These are phyloP conservation scores for Melanostigma gelatinosum DNA, from an alignment of 2,113 vertebrate genomes.

Conservation along the genomic window DNA sequence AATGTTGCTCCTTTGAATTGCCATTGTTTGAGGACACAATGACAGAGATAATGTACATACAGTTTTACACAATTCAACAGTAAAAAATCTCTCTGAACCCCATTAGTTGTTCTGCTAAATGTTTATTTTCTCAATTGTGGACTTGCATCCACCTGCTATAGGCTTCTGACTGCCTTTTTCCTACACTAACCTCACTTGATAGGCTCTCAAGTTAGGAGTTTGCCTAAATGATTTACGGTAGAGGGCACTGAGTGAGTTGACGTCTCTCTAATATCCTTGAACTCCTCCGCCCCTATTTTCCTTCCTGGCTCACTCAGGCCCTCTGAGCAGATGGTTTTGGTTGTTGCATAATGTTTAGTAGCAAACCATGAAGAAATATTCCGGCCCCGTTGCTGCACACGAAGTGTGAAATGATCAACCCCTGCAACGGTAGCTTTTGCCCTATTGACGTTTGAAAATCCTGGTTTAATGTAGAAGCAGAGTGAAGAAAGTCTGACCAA, in stretches of 20 bases:
- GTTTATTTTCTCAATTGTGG: not conserved
- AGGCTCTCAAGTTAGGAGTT: not conserved
- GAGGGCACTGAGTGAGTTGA: not conserved
- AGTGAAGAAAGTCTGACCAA: not conserved
- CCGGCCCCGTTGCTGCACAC: not conserved
- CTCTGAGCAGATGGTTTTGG: conserved; percentile 19
- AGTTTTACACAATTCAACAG: not conserved
- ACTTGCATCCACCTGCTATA: not conserved
- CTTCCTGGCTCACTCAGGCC: not conserved
- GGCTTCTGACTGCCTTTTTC: not conserved
- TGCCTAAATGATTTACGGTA: conserved; percentile 6
- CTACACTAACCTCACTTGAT: not conserved
- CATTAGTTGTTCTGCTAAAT: not conserved
- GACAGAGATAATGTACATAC: not conserved
- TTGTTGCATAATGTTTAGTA: not conserved
- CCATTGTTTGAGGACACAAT: conserved; percentile 55
- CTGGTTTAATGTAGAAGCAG: not conserved
- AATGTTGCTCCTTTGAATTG: conserved; percentile 22
- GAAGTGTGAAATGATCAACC: not conserved
- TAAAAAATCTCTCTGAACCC: not conserved
- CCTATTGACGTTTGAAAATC: not conserved
- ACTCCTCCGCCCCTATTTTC: not conserved
- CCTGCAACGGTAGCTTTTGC: not conserved
- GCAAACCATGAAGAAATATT: conserved; percentile 1
- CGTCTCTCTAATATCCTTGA: conserved; percentile 11